phyloP scores from a whole-genome alignment of 2,888 invertebrate species.

The Brenthis ino region DNA sequence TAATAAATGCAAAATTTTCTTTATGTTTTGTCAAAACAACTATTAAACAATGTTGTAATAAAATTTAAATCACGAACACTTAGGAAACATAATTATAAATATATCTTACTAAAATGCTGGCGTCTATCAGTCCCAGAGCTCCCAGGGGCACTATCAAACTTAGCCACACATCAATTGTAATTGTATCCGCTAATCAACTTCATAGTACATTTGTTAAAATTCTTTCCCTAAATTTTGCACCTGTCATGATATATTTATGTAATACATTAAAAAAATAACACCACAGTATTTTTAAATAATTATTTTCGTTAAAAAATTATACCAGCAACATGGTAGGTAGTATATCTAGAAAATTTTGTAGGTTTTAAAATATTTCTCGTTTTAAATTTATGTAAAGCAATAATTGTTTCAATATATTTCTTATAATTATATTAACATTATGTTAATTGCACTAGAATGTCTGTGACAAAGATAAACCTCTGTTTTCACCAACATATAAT shows the following conservation, averaged over 20 bases:
- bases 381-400: constrained; percentile 18
- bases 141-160: constrained; percentile 23
- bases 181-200: neutral
- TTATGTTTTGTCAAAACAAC: constrained; percentile 39
- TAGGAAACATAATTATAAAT: constrained; percentile 28
- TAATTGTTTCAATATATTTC: constrained; percentile 29
- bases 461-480: constrained; percentile 58
- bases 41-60: constrained; percentile 31
- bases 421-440: constrained; percentile 34
- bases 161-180: neutral
- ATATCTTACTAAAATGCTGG: constrained; percentile 23
- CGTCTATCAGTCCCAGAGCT: constrained; percentile 23
- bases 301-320: too few species aligned
- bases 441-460: constrained; percentile 53
- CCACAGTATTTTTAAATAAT: too few species aligned
- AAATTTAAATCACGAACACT: constrained; percentile 31
- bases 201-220: neutral
- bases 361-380: constrained; percentile 7
- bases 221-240: too few species aligned
- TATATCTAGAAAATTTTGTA: too few species aligned
- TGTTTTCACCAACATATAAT: constrained; percentile 64
- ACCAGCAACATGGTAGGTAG: too few species aligned
- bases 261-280: too few species aligned
- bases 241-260: too few species aligned
- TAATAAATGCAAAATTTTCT: constrained; percentile 39